Base-by-base conservation (phyloP, 2,797 vertebrate species). In the Pangasius mekongensis region DNA sequence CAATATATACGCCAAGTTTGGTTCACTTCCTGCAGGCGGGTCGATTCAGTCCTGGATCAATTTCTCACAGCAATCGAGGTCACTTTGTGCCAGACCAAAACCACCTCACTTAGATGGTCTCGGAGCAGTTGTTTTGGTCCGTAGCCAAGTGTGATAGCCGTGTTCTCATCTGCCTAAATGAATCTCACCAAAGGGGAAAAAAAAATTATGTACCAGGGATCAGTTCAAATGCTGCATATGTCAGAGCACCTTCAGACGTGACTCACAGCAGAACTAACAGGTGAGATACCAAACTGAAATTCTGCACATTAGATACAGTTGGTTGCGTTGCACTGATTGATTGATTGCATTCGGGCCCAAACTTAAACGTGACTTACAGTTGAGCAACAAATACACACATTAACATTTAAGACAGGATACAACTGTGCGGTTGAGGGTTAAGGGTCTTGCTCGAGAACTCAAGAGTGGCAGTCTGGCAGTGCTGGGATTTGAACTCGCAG, bases 21-120 rank as follows among this genome's bases (percentile, higher is more conserved):
- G 39, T 30, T 49, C 43, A 49, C 43, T 67, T 83, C 27, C 60
- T 52, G 62, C 82, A 67, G 27, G 24, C 6, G 62, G 82, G 62
- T 83, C 27, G 27, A 30, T 43, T 83, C 13, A 3, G 6, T 47
- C 5, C 30, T 18, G 58, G 80, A 83, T 83, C 36, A 18, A 47
- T 67, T 83, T 67, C 27, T 67, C 43, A 11, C 43, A 66, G 62
- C 62, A 30, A 10, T 66, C 18, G 27, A 49, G 58, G 30, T 66
- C 24, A 20, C 56, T 82, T 43, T 82, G 58, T 62, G 43, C 56
- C 58, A 81, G 20, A 60, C 36, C 80, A 64, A 83, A 83, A n/a
- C 58, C 80, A 47, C 58, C 36, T 62, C 33, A 11, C 30, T 58
- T 22, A 80, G 77, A 24, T 2, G 54, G 22, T n/a, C 36, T 82